phyloP scores from a whole-genome alignment of 1,140 invertebrate genomes.

The Artemia franciscana region DNA sequence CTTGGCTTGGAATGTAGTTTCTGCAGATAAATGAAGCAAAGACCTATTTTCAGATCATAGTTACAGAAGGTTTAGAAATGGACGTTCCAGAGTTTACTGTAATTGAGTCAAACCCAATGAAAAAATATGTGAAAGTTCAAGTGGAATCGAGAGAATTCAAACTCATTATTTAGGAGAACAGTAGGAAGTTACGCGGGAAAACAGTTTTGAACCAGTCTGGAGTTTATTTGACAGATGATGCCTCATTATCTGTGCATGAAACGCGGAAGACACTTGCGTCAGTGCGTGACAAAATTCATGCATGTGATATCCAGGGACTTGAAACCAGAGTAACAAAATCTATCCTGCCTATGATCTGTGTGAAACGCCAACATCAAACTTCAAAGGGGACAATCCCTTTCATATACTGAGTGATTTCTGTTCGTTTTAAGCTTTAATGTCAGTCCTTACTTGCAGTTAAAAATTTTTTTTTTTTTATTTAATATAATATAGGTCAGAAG shows the following conservation, averaged over 20 bases:
- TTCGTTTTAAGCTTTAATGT: no score
- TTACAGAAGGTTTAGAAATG: neutral
- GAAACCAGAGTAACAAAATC: neutral
- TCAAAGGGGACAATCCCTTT: no score
- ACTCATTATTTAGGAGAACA: neutral
- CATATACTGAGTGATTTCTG: no score
- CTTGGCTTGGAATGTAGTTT: neutral
- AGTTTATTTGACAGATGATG: neutral
- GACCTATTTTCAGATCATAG: neutral
- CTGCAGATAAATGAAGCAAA: neutral
- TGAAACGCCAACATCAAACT: no score
- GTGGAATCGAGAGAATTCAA: neutral
- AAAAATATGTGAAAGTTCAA: neutral
- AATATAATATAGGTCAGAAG: no score
- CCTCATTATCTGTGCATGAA: neutral
- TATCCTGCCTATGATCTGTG: neutral
- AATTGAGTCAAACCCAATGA: neutral
- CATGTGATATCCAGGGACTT: neutral
- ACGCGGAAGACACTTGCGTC: neutral
- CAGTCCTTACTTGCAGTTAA: no score
- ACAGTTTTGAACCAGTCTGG: neutral
- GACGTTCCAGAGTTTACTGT: neutral
- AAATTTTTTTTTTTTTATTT: no score
- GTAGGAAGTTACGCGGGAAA: neutral
- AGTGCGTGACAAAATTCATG: neutral